phyloP scores from a whole-genome alignment of 2,113 vertebrate species.

The Gorsachius goisagi region DNA sequence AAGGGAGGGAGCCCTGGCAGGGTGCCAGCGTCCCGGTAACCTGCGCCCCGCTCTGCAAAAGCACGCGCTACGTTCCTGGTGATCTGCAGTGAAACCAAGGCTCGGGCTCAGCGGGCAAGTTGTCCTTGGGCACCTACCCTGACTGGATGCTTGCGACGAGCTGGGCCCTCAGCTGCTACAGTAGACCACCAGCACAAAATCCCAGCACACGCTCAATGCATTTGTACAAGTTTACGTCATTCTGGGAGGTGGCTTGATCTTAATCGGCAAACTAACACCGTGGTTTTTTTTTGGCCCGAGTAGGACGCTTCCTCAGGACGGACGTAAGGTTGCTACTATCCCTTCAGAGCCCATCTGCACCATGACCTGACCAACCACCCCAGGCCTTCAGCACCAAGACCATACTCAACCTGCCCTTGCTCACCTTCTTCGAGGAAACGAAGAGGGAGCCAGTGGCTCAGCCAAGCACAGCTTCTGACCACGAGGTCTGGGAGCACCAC shows the following conservation, averaged over 20 bases:
- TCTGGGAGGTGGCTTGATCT: not conserved
- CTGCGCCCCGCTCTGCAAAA: not conserved
- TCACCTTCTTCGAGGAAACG: not conserved
- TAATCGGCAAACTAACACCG: not conserved
- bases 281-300: not conserved
- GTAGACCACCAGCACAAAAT: not conserved
- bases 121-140: not conserved
- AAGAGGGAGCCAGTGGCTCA: not conserved
- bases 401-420: fast-evolving
- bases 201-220: not conserved
- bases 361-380: not conserved
- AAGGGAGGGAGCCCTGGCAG: not conserved
- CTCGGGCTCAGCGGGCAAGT: not conserved
- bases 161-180: too few species aligned
- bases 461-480: not conserved
- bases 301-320: not conserved
- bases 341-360: not conserved
- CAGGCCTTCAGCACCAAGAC: not conserved
- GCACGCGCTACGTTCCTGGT: not conserved
- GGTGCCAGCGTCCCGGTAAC: not conserved
- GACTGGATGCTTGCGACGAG: not conserved
- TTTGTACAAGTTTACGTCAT: not conserved
- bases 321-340: not conserved
- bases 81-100: not conserved
- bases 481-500: fast-evolving